phyloP scores from a whole-genome alignment of 2,888 invertebrate species.

The Drosophila testacea region DNA sequence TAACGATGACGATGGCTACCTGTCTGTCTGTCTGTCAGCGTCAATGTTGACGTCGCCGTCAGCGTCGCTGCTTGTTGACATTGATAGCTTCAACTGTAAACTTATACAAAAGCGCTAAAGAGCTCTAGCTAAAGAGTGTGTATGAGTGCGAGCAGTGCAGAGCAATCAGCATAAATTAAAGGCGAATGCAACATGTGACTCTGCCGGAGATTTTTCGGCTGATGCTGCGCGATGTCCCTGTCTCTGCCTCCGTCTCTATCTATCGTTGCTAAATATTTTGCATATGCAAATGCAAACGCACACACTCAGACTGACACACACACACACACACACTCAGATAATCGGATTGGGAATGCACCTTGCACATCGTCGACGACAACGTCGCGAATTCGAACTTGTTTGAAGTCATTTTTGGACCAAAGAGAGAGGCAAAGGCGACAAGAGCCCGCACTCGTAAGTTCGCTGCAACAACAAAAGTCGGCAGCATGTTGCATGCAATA shows the following conservation, averaged over 20 bases:
- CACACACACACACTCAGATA: slow-evolving; percentile 17
- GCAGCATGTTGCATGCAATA: slow-evolving; percentile 78
- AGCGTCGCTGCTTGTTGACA: slow-evolving; percentile 66
- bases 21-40: slow-evolving; percentile 44
- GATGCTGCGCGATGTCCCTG: slow-evolving; percentile 46
- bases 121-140: slow-evolving; percentile 33
- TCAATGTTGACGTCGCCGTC: slow-evolving; percentile 54
- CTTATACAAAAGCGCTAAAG: slow-evolving; percentile 67
- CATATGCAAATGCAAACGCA: slow-evolving; percentile 70
- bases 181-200: slow-evolving; percentile 76
- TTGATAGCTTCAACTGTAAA: slow-evolving; percentile 76
- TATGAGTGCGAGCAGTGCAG: slow-evolving; percentile 39
- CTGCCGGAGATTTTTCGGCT: slow-evolving; percentile 63
- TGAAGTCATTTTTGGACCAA: slow-evolving; percentile 64
- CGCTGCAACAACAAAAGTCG: slow-evolving; percentile 59
- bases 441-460: slow-evolving; percentile 56
- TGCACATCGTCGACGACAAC: slow-evolving; percentile 59
- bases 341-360: slow-evolving; percentile 70
- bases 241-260: slow-evolving; percentile 23
- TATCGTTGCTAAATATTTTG: slow-evolving; percentile 71
- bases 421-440: slow-evolving; percentile 33
- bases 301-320: slow-evolving; percentile 14
- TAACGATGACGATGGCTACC: slow-evolving; percentile 43
- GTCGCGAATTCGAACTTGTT: slow-evolving; percentile 80
- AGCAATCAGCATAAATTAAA: slow-evolving; percentile 76